phyloP scores from a whole-genome alignment of 37 sponge, comb jelly and placozoan species.

The Eunapius fragilis region DNA sequence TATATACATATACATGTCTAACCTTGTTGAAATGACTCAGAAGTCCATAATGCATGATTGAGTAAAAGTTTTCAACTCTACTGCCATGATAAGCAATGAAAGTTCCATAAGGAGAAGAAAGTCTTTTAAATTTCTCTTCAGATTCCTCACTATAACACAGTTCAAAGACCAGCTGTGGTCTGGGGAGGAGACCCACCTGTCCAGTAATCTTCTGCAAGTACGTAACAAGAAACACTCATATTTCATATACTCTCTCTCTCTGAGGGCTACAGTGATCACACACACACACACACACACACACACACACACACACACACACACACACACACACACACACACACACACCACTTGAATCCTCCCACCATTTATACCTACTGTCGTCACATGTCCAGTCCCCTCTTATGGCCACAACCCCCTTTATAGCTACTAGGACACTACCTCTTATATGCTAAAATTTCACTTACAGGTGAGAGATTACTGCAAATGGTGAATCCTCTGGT shows the following conservation, averaged over 20 bases:
- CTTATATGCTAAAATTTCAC: neutral
- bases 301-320: too few species aligned
- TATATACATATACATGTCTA: neutral
- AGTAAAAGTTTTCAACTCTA: conserved; percentile 84
- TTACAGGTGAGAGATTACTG: neutral
- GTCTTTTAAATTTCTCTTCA: conserved; percentile 31
- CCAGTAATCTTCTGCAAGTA: neutral
- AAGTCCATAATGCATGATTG: conserved; percentile 87
- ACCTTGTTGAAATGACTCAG: conserved; percentile 81
- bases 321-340: too few species aligned
- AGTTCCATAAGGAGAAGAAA: conserved; percentile 41
- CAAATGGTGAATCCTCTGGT: conserved; percentile 18
- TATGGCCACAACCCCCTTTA: too few species aligned
- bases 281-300: too few species aligned
- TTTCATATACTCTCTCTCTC: too few species aligned
- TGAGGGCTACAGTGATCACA: too few species aligned
- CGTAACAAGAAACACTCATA: neutral
- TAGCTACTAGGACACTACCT: too few species aligned
- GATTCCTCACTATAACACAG: conserved; percentile 41
- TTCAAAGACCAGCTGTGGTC: conserved; percentile 60
- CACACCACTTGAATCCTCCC: too few species aligned
- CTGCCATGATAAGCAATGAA: conserved; percentile 84
- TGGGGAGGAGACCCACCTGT: neutral
- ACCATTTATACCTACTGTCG: too few species aligned
- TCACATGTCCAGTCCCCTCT: too few species aligned